phyloP scores from a whole-genome alignment of 2,888 invertebrate species.

The Synergus japonicus region DNA sequence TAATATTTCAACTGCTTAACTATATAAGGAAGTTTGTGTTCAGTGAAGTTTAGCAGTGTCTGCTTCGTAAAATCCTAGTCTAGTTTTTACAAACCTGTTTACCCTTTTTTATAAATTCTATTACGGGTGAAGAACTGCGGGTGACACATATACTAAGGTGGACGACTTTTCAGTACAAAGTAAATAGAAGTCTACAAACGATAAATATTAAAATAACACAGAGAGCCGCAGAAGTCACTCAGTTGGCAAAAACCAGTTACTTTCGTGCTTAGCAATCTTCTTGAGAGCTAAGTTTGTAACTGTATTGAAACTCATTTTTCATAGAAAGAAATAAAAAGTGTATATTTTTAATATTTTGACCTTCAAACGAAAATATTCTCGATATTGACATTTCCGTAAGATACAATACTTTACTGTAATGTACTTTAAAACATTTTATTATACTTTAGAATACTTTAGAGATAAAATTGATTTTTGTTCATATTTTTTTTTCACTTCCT shows the following conservation, averaged over 20 bases:
- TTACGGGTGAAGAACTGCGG: background rate
- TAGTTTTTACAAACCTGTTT: constrained; percentile 5
- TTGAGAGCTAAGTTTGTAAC: too few species aligned
- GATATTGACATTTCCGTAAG: too few species aligned
- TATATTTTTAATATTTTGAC: too few species aligned
- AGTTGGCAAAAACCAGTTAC: background rate
- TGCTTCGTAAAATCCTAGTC: background rate
- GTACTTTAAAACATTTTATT: too few species aligned
- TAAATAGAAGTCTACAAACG: background rate
- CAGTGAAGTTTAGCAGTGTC: constrained; percentile 11
- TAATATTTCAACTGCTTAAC: constrained; percentile 9
- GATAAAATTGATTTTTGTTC: too few species aligned
- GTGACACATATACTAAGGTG: constrained; percentile 1
- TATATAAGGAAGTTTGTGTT: constrained; percentile 29
- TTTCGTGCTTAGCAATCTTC: too few species aligned
- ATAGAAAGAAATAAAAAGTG: too few species aligned
- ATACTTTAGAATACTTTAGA: too few species aligned
- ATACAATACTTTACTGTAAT: too few species aligned
- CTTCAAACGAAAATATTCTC: too few species aligned
- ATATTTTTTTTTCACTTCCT: too few species aligned
- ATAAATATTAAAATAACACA: background rate
- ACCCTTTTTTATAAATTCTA: background rate
- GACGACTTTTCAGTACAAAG: background rate
- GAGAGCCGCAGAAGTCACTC: background rate
- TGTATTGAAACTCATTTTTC: too few species aligned